Base-by-base conservation (phyloP, 2,113 vertebrate species). In the Vimba vimba region DNA sequence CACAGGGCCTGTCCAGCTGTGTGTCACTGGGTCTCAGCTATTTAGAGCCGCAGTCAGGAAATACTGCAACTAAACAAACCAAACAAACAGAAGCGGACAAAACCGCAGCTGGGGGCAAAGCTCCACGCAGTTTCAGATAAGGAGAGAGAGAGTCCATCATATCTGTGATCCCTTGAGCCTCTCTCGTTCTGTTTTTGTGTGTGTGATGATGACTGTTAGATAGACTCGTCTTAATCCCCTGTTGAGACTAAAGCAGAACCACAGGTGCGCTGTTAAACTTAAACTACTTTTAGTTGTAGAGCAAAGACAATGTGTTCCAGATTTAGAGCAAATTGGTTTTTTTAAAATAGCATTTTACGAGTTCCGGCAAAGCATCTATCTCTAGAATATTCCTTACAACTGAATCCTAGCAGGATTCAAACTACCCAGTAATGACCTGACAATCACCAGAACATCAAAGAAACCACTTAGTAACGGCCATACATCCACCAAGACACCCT, bases 11-110 rank as follows among this genome's bases (percentile, higher is more conserved):
- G 27, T 19, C 13, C 66, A 91, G 76, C 81, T 87, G 60, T 87
- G 88, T 88, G 79, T 90, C 89, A 89, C 85, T 64, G 83, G 80
- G 69, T 90, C 69, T 85, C 62, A 64, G 73, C 85, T 94, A 92
- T 92, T 94, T 93, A 90, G 87, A 78, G 86, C 73, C 55, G 85
- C 92, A 87, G 86, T 30, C 45, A 79, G 81, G 68, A 0, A 82
- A 87, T 88, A 87, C 89, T 39, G 90, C 92, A 27, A 50, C 43
- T 47, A 75, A 23, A 91, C 57, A 89, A 91, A 88, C 39, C 71
- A 74, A 19, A 91, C 50, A 90, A 90, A 88, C 84, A 76, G 77
- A 73, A 80, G 59, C 75, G 87, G 89, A 88, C 86, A 86, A 83
- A 27, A 64, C 7, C n/a, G 36, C 57, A 27, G 78, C 57, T n/a